Conservation (phyloP, 2,888 invertebrate genomes). For the Schrankia costaestrigalis region DNA sequence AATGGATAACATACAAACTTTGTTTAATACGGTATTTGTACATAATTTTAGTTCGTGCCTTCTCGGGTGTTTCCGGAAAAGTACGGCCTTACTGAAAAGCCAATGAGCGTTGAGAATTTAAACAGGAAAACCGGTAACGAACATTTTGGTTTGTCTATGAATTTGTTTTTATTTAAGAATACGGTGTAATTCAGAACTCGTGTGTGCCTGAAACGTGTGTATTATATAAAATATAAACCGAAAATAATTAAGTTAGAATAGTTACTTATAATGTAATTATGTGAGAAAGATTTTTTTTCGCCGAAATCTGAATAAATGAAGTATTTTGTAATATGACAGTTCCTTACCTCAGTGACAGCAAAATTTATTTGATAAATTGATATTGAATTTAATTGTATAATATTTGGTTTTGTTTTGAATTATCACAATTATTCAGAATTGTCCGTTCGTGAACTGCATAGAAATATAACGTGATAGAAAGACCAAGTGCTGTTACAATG, state of each 20-base stretch:
- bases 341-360: no score
- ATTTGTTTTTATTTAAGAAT: neutral
- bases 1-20: no score
- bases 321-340: conserved; percentile 43
- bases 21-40: no score
- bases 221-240: conserved; percentile 32
- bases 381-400: no score
- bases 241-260: conserved; percentile 31
- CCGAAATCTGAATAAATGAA: conserved; percentile 32
- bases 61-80: conserved; percentile 6
- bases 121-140: neutral
- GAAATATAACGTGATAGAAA: no score
- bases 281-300: conserved; percentile 15
- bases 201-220: conserved; percentile 38
- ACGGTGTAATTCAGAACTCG: conserved; percentile 44
- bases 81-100: conserved; percentile 4
- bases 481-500: no score
- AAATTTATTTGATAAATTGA: no score
- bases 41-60: conserved; percentile 8
- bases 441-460: no score
- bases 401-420: no score
- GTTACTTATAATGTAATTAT: conserved; percentile 35
- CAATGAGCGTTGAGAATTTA: conserved; percentile 25
- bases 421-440: neutral
- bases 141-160: neutral